Evolutionary conservation across 2,888 invertebrate species (phyloP).

Genomic region (Sinhomidia bicolor): DNA sequence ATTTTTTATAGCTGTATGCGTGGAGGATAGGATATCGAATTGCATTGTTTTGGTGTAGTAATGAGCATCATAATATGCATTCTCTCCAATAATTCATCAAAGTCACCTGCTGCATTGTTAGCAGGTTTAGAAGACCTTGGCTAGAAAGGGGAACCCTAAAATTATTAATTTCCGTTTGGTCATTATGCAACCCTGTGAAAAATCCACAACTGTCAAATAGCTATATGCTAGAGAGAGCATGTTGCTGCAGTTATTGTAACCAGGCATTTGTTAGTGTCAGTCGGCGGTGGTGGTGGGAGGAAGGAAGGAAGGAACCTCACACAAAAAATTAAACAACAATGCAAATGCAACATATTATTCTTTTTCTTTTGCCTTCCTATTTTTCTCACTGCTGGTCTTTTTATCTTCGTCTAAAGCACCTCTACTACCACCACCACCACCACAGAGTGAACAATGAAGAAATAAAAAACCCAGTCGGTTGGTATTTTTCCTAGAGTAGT

Average conservation of each 20-base stretch:
- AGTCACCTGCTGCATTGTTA: constrained; percentile 43
- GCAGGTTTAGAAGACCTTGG: background rate
- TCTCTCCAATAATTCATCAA: constrained; percentile 49
- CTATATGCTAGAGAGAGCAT: constrained; percentile 3
- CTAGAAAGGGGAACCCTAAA: constrained; percentile 32
- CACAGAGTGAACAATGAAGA: constrained; percentile 51
- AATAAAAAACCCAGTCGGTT: constrained; percentile 43
- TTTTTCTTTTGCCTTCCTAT: constrained; percentile 1
- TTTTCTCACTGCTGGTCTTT: constrained; percentile 17
- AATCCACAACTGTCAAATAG: constrained; percentile 59
- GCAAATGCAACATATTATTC: background rate
- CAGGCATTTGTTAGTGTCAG: background rate
- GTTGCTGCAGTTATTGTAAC: too few species aligned
- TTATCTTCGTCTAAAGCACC: background rate
- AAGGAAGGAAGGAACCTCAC: constrained; percentile 64
- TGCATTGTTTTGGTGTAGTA: constrained; percentile 6
- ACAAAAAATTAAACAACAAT: background rate
- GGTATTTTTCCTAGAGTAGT: background rate
- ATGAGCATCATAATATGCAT: background rate
- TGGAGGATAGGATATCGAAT: constrained; percentile 35
- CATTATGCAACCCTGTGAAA: constrained; percentile 39
- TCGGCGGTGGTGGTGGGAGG: background rate
- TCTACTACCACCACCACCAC: background rate
- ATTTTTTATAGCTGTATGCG: background rate
- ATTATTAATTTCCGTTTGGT: constrained; percentile 61